Evolutionary conservation across 2,888 invertebrate species (phyloP).

Genomic region (Pharmacophagus antenor): DNA sequence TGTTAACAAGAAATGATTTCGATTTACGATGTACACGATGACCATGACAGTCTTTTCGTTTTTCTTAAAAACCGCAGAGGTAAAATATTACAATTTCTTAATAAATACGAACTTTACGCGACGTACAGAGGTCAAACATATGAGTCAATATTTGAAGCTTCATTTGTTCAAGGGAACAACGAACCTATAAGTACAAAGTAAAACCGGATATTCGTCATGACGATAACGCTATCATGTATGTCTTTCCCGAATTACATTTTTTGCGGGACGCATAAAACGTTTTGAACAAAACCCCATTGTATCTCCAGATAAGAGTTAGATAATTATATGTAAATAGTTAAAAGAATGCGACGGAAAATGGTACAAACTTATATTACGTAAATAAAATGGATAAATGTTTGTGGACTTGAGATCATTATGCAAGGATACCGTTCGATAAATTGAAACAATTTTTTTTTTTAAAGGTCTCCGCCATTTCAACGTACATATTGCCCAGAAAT

Average conservation of each 20-base stretch:
- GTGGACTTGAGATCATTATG: too few species aligned
- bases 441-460: too few species aligned
- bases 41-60: conserved; percentile 11
- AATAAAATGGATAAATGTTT: too few species aligned
- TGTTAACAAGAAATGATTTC: conserved; percentile 5
- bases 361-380: too few species aligned
- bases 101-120: conserved; percentile 10
- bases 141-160: conserved; percentile 35
- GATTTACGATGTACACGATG: conserved; percentile 2
- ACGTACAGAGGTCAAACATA: conserved; percentile 15
- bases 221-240: conserved; percentile 53
- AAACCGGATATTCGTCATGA: conserved; percentile 55
- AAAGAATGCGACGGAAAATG: neutral
- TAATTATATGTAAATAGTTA: conserved; percentile 1
- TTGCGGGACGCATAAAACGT: conserved; percentile 34
- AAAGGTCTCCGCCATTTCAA: too few species aligned
- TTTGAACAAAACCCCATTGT: conserved; percentile 31
- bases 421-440: too few species aligned
- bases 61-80: conserved; percentile 9
- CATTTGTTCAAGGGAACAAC: conserved; percentile 41
- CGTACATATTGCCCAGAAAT: too few species aligned
- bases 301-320: conserved; percentile 20
- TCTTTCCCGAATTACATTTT: conserved; percentile 51
- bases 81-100: conserved; percentile 12
- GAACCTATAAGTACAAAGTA: conserved; percentile 37